Evolutionary conservation across 2,888 invertebrate genomes (phyloP), one percentile per base, ranked within the genome.

Genomic region (Ophioninae sp.): DNA sequence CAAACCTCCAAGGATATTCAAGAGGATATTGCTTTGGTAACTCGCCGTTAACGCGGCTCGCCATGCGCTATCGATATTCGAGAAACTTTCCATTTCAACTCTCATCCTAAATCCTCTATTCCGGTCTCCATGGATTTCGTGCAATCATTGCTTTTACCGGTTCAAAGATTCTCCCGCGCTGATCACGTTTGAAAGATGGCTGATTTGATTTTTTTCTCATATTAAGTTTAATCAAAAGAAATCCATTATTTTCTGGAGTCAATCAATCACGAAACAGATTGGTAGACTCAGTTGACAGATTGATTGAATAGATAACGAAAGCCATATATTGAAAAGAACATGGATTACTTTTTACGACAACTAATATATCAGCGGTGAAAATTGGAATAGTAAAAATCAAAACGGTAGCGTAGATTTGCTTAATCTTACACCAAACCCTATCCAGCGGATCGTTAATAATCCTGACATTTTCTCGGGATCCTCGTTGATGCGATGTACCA

Each of bases 21-120:
- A 62, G 64, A 69, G 64, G 76, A 82, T 84, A 84, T 82, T 84
- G 82, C 81, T 84, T 84, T 64, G 76, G 57, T 44, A 79, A 82
- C 79, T 79, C 57, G 20, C 57, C 44, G 56, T 76, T 39, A 41
- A 67, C 39, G n/a, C 10, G 73, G 50, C 73, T 8, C 44, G 61
- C 79, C 68, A 41, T 50, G n/a, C 39, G 13, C 61, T 61, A 68
- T 67, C 76, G 79, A 81, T 84, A 84, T 84, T 79, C 68, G 59
- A 57, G 41, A 73, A 79, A 79, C 76, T 84, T 82, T 59, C n/a
- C 20, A 21, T 6, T 20, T 37, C 67, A 77, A 77, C 41, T 77
- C 68, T 50, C 50, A 50, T 17, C 50, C 13, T 50, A 50, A 50
- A 50, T 50, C 50, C 50, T 13, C 17, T 50, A 6, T 17, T 50